Conservation (phyloP, 1,140 invertebrate genomes). For the Uloborus diversus region DNA sequence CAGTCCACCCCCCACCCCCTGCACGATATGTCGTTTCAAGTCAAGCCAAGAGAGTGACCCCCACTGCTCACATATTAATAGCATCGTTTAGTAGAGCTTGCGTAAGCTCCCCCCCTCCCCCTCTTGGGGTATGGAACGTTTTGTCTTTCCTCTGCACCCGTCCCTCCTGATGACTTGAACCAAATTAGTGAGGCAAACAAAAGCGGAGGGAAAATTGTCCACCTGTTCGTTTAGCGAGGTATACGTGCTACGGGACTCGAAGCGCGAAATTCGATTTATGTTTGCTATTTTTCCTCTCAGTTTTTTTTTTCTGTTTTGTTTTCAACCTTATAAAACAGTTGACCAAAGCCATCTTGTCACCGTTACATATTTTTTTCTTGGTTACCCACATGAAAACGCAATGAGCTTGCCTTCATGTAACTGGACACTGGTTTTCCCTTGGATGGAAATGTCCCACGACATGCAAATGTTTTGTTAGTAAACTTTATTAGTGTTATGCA, state of each 20-base stretch:
- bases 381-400: not conserved
- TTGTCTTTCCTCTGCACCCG: conserved; percentile 25
- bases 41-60: not conserved
- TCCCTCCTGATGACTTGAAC: conserved; percentile 50
- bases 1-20: not conserved
- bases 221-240: conserved; percentile 38
- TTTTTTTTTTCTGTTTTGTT: conserved; percentile 10
- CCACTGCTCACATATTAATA: conserved; percentile 54
- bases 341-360: not conserved
- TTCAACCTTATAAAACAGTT: not conserved
- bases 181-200: conserved; percentile 53
- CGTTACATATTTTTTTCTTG: conserved; percentile 7
- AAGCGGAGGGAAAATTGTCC: conserved; percentile 8
- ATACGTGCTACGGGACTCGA: not conserved
- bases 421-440: not conserved
- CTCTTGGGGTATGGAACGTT: not conserved
- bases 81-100: conserved; percentile 53
- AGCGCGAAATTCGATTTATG: too few species aligned
- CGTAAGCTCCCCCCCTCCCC: conserved; percentile 27
- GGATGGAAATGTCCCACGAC: not conserved
- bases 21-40: not conserved
- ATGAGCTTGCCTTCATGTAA: not conserved
- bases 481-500: not conserved
- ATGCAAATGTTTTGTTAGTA: too few species aligned
- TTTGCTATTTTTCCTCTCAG: too few species aligned